Base-by-base conservation (phyloP, 2,888 invertebrate species). In the Tachina fera region DNA sequence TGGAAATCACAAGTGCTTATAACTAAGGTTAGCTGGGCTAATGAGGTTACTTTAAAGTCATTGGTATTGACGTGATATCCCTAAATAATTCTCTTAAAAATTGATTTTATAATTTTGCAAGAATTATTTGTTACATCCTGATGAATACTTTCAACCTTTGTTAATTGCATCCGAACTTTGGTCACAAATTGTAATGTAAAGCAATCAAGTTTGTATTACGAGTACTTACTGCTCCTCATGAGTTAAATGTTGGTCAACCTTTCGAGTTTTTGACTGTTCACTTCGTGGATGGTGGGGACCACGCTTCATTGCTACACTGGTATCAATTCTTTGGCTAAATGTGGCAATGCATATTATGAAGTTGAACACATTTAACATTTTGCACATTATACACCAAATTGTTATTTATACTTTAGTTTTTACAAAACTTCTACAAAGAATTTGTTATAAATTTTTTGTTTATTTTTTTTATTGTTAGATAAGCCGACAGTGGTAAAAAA, bases 191-290 rank as follows among this genome's bases (percentile, higher is more conserved):
- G 6, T 31, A 31, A 31, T 31, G 31, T 31, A 31, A 31, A 1
- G 31, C 31, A 31, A 5, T 6, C 31, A 31, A 31, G 31, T 31
- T 31, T 58, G 43, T 5, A 16, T 16, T 41, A 10, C 11, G 13
- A 43, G 1, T 14, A 91, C 94, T 93, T 92, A 97, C 97, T 95
- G 95, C 56, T 94, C 94, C 91, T 97, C 97, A 87, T 96, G 96
- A 75, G 97, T 93, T 22, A 97, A 93, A 89, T 96, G 93, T 11
- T 94, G 93, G 90, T 97, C 96, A 51, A 93, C 90, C 86, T 91
- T 90, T 71, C 95, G 95, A 0, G 95, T 96, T 61, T 96, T 93
- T 39, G 91, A 90, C 19, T 93, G 91, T 77, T 90, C 94, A 88
- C 94, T 94, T 87, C 94, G 91, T 0, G 96, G 96, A 93, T 96